Conservation (phyloP, 2,888 invertebrate genomes). For the Zygogramma bicolorata region DNA sequence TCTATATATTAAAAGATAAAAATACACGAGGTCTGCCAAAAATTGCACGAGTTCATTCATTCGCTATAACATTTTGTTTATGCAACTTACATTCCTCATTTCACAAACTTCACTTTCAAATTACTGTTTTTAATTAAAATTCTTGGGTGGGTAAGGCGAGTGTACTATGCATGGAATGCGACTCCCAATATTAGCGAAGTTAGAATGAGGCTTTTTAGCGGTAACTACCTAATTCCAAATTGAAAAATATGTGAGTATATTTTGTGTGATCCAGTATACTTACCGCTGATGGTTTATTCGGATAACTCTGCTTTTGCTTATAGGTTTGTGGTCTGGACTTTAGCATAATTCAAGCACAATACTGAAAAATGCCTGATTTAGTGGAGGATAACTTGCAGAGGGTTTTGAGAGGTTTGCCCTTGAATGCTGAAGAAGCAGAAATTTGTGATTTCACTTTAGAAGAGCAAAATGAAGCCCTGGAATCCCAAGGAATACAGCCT, state of each 20-base stretch:
- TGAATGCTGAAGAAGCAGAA: constrained; percentile 78
- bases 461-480: constrained; percentile 87
- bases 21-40: too few relatives aligned
- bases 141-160: background rate
- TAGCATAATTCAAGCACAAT: background rate
- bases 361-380: constrained; percentile 68
- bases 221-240: constrained; percentile 7
- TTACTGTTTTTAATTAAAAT: constrained; percentile 12
- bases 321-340: background rate
- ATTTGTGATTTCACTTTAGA: constrained; percentile 87
- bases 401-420: constrained; percentile 76
- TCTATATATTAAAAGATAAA: too few relatives aligned
- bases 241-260: background rate
- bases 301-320: background rate
- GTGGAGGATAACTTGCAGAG: constrained; percentile 75
- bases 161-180: background rate
- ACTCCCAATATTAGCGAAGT: background rate
- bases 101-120: background rate
- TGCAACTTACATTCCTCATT: background rate
- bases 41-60: too few relatives aligned
- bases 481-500: constrained; percentile 83
- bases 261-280: background rate
- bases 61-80: too few relatives aligned
- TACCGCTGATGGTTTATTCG: background rate
- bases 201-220: constrained; percentile 6